A percentile compares a stretch with the other conserved stretches of the same genome.
phyloP scores from a whole-genome alignment of 64 coral and sea anemone species.

The Cladopsammia gracilis region DNA sequence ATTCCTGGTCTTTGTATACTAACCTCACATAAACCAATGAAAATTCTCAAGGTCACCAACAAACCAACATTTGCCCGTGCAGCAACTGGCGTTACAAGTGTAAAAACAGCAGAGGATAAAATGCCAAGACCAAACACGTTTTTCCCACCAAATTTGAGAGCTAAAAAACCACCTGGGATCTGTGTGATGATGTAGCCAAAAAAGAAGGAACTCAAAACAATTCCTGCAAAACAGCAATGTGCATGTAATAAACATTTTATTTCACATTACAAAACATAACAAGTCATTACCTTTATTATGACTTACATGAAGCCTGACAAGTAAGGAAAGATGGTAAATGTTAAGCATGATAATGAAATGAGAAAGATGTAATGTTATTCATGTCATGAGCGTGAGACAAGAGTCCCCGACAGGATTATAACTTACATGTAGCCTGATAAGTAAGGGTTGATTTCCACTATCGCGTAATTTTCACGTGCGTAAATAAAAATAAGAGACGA shows the following conservation, averaged over 20 bases:
- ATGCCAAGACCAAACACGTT: slow-evolving; percentile 90
- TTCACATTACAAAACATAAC: no score
- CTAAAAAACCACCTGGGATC: slow-evolving; percentile 81
- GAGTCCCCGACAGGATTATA: no score
- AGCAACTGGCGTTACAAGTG: slow-evolving; percentile 81
- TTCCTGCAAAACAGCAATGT: slow-evolving; percentile 44
- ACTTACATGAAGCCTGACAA: no score
- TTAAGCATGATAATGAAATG: no score
- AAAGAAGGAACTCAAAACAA: slow-evolving; percentile 88
- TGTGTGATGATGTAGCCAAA: slow-evolving; percentile 96
- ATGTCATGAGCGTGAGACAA: no score
- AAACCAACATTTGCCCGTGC: slow-evolving; percentile 44
- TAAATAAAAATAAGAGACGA: no score
- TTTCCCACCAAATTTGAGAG: slow-evolving; percentile 88
- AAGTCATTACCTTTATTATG: no score
- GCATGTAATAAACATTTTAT: neutral
- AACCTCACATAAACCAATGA: slow-evolving; percentile 90
- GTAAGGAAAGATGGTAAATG: no score
- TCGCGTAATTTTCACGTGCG: no score
- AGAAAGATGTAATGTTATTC: no score
- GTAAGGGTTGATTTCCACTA: no score
- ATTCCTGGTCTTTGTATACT: neutral
- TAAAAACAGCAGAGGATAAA: slow-evolving; percentile 76
- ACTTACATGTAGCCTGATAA: no score
- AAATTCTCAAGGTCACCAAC: slow-evolving; percentile 75